A percentile compares a stretch with the other conserved stretches of the same genome.
These are phyloP conservation scores for Fopius arisanus DNA, from an alignment of 1,140 invertebrate genomes.

Conservation along the genomic window DNA sequence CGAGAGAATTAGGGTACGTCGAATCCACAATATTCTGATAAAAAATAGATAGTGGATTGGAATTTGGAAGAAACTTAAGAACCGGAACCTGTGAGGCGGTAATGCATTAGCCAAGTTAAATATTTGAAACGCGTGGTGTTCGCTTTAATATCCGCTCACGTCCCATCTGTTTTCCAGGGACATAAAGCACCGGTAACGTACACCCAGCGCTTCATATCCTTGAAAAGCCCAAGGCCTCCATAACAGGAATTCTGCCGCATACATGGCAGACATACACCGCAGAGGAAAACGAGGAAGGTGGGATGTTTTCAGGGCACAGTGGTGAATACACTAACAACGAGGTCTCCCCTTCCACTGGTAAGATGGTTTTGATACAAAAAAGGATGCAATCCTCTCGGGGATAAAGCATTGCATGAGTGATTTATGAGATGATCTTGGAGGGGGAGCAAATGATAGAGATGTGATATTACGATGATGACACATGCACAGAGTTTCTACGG, in stretches of 20 bases:
- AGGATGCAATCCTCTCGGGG: background rate
- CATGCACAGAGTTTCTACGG: background rate
- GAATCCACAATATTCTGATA: no score
- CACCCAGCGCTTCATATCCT: constrained; percentile 11
- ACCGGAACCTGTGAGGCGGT: background rate
- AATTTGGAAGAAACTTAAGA: background rate
- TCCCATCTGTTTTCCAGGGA: constrained; percentile 10
- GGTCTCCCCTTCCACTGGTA: background rate
- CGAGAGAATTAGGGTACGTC: no score
- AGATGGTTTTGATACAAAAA: background rate
- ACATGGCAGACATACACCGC: background rate
- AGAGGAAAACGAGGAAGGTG: background rate
- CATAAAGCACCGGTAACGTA: constrained; percentile 13
- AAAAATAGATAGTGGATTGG: background rate
- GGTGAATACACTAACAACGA: background rate
- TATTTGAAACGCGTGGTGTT: constrained; percentile 16
- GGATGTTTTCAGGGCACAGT: background rate
- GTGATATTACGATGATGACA: background rate
- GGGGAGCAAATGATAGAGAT: background rate
- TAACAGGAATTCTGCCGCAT: background rate
- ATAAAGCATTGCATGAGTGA: background rate
- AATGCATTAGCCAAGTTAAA: background rate
- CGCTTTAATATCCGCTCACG: constrained; percentile 8
- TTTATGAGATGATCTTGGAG: background rate
- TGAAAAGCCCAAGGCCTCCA: constrained; percentile 1